phyloP scores from a whole-genome alignment of 23 tunicate species.

The Diplosoma virens region DNA sequence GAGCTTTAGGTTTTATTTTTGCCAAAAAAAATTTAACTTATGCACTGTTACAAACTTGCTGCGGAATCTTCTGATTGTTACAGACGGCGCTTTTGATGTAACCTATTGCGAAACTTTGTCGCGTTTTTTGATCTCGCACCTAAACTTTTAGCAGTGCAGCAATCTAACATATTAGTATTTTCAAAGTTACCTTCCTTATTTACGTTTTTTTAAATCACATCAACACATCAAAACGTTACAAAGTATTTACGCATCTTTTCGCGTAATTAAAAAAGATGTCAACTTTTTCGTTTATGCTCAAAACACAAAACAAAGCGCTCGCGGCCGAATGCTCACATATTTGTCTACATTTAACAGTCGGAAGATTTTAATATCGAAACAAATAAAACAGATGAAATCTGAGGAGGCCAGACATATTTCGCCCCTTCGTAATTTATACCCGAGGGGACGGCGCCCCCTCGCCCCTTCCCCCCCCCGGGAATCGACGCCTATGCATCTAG shows the following conservation, averaged over 20 bases:
- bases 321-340: neutral
- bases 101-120: neutral
- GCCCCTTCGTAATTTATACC: neutral
- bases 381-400: too few species aligned
- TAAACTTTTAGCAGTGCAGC: neutral
- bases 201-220: too few species aligned
- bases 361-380: too few species aligned
- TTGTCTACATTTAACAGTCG: too few species aligned
- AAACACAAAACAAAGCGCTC: constrained; percentile 1
- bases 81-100: neutral
- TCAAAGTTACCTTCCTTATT: too few species aligned
- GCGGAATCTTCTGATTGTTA: neutral
- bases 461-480: too few species aligned
- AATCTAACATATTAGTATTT: too few species aligned
- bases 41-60: neutral
- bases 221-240: too few species aligned
- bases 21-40: neutral
- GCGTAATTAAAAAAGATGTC: too few species aligned
- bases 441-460: neutral
- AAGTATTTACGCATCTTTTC: too few species aligned
- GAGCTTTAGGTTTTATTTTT: neutral
- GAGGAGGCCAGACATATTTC: neutral
- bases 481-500: too few species aligned
- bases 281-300: too few species aligned
- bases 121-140: neutral